Conservation (phyloP, 1,140 invertebrate species). For the Bilobella aurantiaca region DNA sequence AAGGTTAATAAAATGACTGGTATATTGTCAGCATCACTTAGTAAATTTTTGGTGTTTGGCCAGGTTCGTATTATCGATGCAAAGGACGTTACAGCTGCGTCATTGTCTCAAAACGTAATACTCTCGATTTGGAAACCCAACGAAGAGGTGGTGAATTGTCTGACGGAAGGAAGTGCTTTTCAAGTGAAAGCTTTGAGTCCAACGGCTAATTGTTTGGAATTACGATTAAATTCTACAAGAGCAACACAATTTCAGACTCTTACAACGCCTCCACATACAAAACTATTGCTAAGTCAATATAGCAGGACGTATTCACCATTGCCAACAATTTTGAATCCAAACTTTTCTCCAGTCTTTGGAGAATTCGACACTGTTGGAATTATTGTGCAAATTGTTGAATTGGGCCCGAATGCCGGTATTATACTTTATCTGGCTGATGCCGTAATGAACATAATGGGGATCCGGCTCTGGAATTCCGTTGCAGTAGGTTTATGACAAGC, state of each 20-base stretch:
- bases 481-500: background rate
- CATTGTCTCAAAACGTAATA: background rate
- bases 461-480: background rate
- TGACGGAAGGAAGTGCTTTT: background rate
- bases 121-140: constrained; percentile 1
- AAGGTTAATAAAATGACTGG: background rate
- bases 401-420: background rate
- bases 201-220: background rate
- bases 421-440: background rate
- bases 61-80: background rate
- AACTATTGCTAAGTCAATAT: background rate
- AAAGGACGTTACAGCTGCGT: background rate
- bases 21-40: too few species aligned
- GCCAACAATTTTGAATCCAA: background rate
- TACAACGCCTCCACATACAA: background rate
- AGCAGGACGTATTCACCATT: background rate
- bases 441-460: background rate
- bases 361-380: constrained; percentile 3
- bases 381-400: background rate
- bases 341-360: background rate
- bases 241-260: background rate
- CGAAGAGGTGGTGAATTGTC: background rate
- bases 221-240: background rate
- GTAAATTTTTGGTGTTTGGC: background rate
- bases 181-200: background rate